phyloP scores from a whole-genome alignment of 2,888 invertebrate genomes.

The Morpho deidamia region DNA sequence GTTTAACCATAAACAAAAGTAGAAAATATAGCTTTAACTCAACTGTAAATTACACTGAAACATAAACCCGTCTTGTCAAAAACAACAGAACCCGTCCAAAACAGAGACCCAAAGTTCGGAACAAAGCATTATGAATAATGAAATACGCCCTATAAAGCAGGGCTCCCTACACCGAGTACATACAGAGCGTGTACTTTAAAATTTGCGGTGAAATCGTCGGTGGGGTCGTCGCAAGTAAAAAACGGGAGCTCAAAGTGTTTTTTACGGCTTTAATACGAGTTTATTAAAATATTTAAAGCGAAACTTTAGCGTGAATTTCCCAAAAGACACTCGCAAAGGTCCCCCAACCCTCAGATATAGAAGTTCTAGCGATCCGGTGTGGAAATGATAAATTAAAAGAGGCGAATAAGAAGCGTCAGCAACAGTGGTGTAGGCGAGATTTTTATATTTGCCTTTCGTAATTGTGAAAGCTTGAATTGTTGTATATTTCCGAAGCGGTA shows the following conservation, averaged over 20 bases:
- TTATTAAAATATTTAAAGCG: slow-evolving; percentile 77
- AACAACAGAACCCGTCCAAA: slow-evolving; percentile 55
- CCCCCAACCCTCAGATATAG: slow-evolving; percentile 50
- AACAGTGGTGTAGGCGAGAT: slow-evolving; percentile 43
- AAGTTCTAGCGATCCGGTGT: slow-evolving; percentile 52
- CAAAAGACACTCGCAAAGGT: slow-evolving; percentile 64
- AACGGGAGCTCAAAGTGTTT: slow-evolving; percentile 71
- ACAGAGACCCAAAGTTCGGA: slow-evolving; percentile 52
- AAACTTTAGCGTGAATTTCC: slow-evolving; percentile 72
- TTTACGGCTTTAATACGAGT: slow-evolving; percentile 75
- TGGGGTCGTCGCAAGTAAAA: slow-evolving; percentile 57
- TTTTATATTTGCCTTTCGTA: slow-evolving; percentile 17
- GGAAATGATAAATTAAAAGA: slow-evolving; percentile 70
- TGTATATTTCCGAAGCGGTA: background rate
- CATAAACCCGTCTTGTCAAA: slow-evolving; percentile 40
- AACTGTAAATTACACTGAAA: too few species aligned
- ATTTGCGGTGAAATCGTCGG: slow-evolving; percentile 39
- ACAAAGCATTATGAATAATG: slow-evolving; percentile 76
- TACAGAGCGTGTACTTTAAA: slow-evolving; percentile 30
- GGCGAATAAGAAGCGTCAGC: slow-evolving; percentile 42
- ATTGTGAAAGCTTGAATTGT: slow-evolving; percentile 10
- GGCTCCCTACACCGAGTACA: slow-evolving; percentile 27
- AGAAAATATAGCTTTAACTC: too few species aligned
- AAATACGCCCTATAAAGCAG: slow-evolving; percentile 58
- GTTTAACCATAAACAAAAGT: background rate